Conservation (phyloP, 2,888 invertebrate species). For the Auanema freiburgensis region DNA sequence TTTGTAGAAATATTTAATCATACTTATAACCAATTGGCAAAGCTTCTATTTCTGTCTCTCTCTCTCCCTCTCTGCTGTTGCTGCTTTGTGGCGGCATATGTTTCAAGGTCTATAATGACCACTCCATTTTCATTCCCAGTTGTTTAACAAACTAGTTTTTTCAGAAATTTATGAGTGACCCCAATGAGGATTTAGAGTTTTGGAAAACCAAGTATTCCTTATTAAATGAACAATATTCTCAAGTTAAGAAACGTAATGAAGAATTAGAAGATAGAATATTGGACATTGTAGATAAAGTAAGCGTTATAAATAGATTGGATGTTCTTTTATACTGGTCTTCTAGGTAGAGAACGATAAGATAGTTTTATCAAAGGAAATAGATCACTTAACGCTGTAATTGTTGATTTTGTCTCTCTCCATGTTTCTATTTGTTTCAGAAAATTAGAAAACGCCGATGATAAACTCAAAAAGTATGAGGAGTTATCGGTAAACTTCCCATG, state of each 20-base stretch:
- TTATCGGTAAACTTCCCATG: background rate
- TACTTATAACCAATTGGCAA: too few relatives aligned
- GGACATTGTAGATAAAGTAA: constrained; percentile 20
- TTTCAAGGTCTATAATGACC: too few relatives aligned
- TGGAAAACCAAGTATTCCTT: constrained; percentile 11
- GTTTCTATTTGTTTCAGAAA: constrained; percentile 8
- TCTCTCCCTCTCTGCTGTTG: too few relatives aligned
- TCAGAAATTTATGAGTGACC: background rate
- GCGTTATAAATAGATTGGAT: constrained; percentile 1
- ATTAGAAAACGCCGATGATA: constrained; percentile 11
- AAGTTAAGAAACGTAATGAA: constrained; percentile 14
- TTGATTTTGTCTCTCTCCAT: background rate
- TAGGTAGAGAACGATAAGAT: constrained; percentile 1
- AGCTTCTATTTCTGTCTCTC: too few relatives aligned
- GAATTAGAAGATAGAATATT: constrained; percentile 14
- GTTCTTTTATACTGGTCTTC: background rate
- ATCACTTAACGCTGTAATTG: constrained; percentile 11
- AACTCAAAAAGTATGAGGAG: background rate
- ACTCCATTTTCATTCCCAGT: background rate
- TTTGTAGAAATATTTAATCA: too few relatives aligned
- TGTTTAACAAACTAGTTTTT: constrained; percentile 4
- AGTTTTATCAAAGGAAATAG: constrained; percentile 9
- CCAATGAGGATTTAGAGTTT: background rate
- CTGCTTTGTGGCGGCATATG: too few relatives aligned
- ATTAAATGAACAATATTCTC: constrained; percentile 14